A percentile compares a stretch with the other conserved stretches of the same genome.
phyloP scores from a whole-genome alignment of 1,140 invertebrate genomes.

The Drosophila kanapiae region DNA sequence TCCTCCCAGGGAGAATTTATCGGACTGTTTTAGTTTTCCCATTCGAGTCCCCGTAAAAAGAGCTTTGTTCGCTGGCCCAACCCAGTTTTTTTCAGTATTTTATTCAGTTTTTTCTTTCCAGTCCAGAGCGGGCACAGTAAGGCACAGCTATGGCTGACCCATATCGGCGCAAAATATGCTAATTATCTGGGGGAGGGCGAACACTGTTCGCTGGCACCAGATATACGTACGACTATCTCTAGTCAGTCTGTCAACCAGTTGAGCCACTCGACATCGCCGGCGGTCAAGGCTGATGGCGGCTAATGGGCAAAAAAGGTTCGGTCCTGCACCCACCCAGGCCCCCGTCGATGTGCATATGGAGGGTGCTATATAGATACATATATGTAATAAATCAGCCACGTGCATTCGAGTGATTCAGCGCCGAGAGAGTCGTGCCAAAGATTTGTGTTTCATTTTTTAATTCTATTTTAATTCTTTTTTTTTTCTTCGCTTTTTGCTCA shows the following conservation, averaged over 20 bases:
- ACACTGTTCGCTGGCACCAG: slow-evolving; percentile 16
- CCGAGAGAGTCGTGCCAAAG: slow-evolving; percentile 58
- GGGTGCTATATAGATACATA: slow-evolving; percentile 17
- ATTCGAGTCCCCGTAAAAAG: slow-evolving; percentile 17
- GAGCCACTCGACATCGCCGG: slow-evolving; percentile 45
- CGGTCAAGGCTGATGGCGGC: slow-evolving; percentile 67
- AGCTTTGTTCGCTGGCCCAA: slow-evolving; percentile 47
- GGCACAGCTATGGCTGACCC: slow-evolving; percentile 67
- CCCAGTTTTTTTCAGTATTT: slow-evolving; percentile 57
- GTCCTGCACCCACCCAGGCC: slow-evolving; percentile 5
- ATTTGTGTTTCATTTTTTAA: slow-evolving; percentile 46
- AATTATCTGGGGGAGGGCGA: slow-evolving; percentile 54
- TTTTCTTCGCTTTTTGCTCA: slow-evolving; percentile 27
- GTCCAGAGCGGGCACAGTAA: slow-evolving; percentile 19
- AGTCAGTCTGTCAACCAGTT: slow-evolving; percentile 41
- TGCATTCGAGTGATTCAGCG: slow-evolving; percentile 74
- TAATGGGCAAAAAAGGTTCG: slow-evolving; percentile 49
- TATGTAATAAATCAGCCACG: slow-evolving; percentile 76
- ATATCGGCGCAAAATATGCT: slow-evolving; percentile 81
- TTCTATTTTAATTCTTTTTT: slow-evolving; percentile 10
- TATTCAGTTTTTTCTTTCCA: background rate
- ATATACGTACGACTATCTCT: slow-evolving; percentile 30
- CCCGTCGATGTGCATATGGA: slow-evolving; percentile 2
- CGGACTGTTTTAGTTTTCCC: slow-evolving; percentile 19
- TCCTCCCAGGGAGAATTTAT: slow-evolving; percentile 23